Base-by-base conservation (phyloP, 2,888 invertebrate species). In the Thecocarcelia acutangulata region DNA sequence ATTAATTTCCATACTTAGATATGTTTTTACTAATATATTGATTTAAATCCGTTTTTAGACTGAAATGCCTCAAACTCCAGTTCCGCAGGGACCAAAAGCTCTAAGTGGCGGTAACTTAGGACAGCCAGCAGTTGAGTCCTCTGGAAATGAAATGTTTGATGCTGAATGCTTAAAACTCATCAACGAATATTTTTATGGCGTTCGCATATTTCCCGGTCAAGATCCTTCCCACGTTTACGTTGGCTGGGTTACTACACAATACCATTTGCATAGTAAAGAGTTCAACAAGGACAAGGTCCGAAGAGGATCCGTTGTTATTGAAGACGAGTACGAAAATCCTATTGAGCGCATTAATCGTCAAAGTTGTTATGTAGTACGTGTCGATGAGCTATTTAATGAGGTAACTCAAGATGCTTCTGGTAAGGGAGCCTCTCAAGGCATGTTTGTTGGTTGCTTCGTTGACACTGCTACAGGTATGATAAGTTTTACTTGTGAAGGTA, bases 161-260 rank as follows among this genome's bases (percentile, higher is more conserved):
- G 92, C 94, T 0, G 97, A 97, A 83, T 97, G 97, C 85, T 91
- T 98, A 83, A 96, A 96, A 86, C 92, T 97, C 52, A 97, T 99
- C 88, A 98, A 99, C 88, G 99, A 99, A 90, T 99, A 98, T 91
- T 99, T 98, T 91, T 99, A 98, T 88, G 96, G 96, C 83, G 93
- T 93, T 6, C 92, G 91, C 19, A 90, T 91, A 42, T 91, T 89
- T 54, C 91, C 91, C 0, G 91, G 91, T 21, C 91, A 91, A 84
- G 91, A 91, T 85, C 90, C 91, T 15, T 90, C 90, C 0, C 91
- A 91, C 89, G 97, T 99, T 24, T 99, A 97, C 90, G 96, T 99
- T 0, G 99, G 99, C 17, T 99, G 99, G 99, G 99, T 99, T 64
- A 99, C 98, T 0, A 98, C 99, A 0, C 98, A 98, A 89, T 99